Percentiles rank a stretch among this genome's conserved stretches.
phyloP scores from a whole-genome alignment of 1,140 invertebrate genomes.

The Ceratosolen solmsi region DNA sequence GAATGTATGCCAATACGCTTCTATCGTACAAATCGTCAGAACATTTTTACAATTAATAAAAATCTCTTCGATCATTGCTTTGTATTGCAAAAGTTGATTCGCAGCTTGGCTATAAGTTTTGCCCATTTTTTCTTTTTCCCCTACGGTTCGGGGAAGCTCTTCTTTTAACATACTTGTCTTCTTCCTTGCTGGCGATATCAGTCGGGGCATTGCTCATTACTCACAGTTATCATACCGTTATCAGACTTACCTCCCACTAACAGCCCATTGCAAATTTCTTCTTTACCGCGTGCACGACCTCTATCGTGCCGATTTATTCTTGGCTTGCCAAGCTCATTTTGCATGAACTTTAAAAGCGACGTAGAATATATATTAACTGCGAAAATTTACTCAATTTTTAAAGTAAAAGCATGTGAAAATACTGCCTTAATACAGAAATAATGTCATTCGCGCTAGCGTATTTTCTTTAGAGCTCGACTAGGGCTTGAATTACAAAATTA shows the following conservation, averaged over 20 bases:
- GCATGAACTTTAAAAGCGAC: constrained; percentile 12
- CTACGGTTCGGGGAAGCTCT: constrained; percentile 55
- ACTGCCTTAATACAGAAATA: background rate
- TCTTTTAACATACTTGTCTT: constrained; percentile 58
- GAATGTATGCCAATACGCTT: background rate
- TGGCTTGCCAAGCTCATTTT: constrained; percentile 42
- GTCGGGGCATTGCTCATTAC: constrained; percentile 73
- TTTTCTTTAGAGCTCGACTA: background rate
- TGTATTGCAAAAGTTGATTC: constrained; percentile 72
- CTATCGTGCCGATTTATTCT: constrained; percentile 44
- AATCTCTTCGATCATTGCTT: constrained; percentile 55
- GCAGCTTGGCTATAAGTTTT: constrained; percentile 53
- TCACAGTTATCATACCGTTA: constrained; percentile 70
- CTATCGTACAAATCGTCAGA: background rate
- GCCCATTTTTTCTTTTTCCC: constrained; percentile 28
- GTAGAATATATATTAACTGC: constrained; percentile 8
- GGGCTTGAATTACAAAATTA: too few species aligned
- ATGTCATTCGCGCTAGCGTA: background rate
- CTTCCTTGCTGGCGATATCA: constrained; percentile 70
- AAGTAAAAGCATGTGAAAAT: background rate
- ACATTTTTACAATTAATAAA: background rate
- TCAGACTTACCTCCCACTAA: constrained; percentile 63
- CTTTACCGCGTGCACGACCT: constrained; percentile 24
- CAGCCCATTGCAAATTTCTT: constrained; percentile 56
- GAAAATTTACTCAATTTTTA: constrained; percentile 21